Conservation (phyloP, 2,888 invertebrate genomes). For the Yponomeuta evonymella region DNA sequence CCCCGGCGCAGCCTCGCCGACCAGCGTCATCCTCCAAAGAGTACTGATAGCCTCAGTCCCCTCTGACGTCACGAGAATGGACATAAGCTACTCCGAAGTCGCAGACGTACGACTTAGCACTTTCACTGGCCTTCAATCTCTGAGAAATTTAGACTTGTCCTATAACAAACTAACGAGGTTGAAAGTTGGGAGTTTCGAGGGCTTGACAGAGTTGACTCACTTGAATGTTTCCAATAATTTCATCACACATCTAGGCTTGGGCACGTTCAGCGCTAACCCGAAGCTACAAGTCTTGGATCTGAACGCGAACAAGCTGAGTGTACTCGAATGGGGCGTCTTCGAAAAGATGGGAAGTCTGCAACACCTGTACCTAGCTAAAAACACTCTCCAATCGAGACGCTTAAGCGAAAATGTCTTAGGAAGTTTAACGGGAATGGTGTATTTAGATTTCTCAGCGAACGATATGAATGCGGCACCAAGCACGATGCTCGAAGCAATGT, state of each 20-base stretch:
- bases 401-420: constrained; percentile 39
- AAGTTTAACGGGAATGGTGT: constrained; percentile 30
- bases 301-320: constrained; percentile 37
- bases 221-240: constrained; percentile 46
- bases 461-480: constrained; percentile 38
- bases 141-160: constrained; percentile 44
- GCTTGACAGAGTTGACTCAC: constrained; percentile 30
- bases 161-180: constrained; percentile 40
- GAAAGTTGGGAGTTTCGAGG: constrained; percentile 43
- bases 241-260: constrained; percentile 38
- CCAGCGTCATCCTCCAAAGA: background rate
- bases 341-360: constrained; percentile 37
- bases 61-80: background rate
- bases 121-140: constrained; percentile 36
- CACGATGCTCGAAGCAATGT: background rate
- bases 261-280: constrained; percentile 42
- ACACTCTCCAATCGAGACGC: constrained; percentile 35
- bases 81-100: constrained; percentile 29
- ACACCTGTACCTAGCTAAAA: constrained; percentile 44
- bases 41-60: background rate
- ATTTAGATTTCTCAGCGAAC: constrained; percentile 47
- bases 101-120: constrained; percentile 36
- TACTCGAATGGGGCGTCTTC: constrained; percentile 39
- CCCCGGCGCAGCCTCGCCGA: background rate
- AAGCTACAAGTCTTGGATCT: constrained; percentile 43